Evolutionary conservation across 2,113 vertebrate species (phyloP).

Genomic region (Trinectes maculatus): DNA sequence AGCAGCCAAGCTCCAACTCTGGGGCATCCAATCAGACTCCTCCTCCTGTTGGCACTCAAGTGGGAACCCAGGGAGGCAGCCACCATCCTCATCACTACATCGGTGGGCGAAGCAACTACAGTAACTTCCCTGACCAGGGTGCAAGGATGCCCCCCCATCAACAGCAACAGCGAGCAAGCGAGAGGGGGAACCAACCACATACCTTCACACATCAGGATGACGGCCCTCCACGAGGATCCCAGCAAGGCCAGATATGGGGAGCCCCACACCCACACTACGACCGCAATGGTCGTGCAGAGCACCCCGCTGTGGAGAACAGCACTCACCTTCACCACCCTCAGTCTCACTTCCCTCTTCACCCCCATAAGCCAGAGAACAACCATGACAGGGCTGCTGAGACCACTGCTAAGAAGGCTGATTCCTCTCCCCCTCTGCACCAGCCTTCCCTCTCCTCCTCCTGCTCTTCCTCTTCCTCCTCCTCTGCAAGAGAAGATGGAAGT

Average conservation of each 20-base stretch:
- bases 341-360: slow-evolving; percentile 73
- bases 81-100: slow-evolving; percentile 83
- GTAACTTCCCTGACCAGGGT: slow-evolving; percentile 86
- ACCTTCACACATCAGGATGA: slow-evolving; percentile 80
- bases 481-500: slow-evolving; percentile 78
- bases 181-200: slow-evolving; percentile 70
- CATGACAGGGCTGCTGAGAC: slow-evolving; percentile 71
- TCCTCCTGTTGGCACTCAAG: slow-evolving; percentile 74
- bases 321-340: slow-evolving; percentile 72
- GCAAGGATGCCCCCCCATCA: slow-evolving; percentile 78
- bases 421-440: slow-evolving; percentile 77
- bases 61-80: slow-evolving; percentile 62
- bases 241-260: slow-evolving; percentile 82
- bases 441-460: slow-evolving; percentile 80
- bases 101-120: slow-evolving; percentile 80
- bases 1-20: slow-evolving; percentile 75
- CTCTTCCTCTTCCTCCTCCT: slow-evolving; percentile 83
- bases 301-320: slow-evolving; percentile 70
- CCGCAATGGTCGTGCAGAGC: slow-evolving; percentile 81
- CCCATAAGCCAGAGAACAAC: slow-evolving; percentile 76
- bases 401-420: slow-evolving; percentile 72
- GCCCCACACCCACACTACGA: slow-evolving; percentile 80
- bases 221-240: slow-evolving; percentile 62
- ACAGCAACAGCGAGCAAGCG: slow-evolving; percentile 74
- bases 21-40: slow-evolving; percentile 80